phyloP scores from a whole-genome alignment of 2,113 vertebrate genomes.

The Lepisosteus oculatus region DNA sequence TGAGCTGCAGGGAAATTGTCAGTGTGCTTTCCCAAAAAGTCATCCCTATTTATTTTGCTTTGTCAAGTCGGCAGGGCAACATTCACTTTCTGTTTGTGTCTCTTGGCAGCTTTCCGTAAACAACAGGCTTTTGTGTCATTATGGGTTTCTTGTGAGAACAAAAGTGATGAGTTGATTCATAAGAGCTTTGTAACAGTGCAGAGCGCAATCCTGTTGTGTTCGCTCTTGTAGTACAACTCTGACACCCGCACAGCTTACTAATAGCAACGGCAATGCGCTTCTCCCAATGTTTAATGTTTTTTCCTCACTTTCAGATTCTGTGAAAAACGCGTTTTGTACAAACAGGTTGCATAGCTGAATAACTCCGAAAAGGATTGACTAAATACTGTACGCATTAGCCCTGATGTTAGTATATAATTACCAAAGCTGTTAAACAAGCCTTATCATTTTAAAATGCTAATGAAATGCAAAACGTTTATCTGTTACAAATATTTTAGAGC shows the following conservation, averaged over 20 bases:
- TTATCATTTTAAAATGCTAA: too few species aligned
- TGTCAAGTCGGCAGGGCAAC: neutral
- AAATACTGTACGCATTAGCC: too few species aligned
- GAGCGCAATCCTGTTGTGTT: neutral
- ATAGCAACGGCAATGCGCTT: neutral
- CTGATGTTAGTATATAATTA: too few species aligned
- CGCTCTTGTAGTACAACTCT: too few species aligned
- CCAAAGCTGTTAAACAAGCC: too few species aligned
- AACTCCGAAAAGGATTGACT: too few species aligned
- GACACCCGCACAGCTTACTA: neutral
- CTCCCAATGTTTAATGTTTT: too few species aligned
- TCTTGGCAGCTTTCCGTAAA: constrained; percentile 6
- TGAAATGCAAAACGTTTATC: too few species aligned
- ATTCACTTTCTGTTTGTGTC: constrained; percentile 6
- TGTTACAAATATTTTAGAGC: too few species aligned
- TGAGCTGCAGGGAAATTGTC: neutral
- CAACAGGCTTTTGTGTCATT: neutral
- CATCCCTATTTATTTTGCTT: constrained; percentile 16
- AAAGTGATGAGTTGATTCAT: neutral
- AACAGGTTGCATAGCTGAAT: neutral
- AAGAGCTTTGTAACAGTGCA: neutral
- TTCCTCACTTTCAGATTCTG: too few species aligned
- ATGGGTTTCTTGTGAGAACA: neutral
- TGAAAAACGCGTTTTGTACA: neutral
- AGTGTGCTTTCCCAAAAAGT: neutral